Base-by-base conservation (phyloP, 1,140 invertebrate species). In the Nasonia giraulti region DNA sequence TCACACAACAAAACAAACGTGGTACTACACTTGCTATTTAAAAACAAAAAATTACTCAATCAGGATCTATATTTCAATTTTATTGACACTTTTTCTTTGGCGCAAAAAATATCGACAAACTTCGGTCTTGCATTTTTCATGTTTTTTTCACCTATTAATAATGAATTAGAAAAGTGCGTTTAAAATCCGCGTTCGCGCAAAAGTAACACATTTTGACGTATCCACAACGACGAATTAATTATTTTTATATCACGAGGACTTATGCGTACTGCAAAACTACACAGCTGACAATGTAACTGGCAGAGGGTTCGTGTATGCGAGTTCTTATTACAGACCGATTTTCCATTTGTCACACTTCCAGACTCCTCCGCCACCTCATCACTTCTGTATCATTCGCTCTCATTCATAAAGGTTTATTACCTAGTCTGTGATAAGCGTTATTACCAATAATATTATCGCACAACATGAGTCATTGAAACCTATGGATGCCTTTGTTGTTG, bases 81-180 rank as follows among this genome's bases (percentile, higher is more conserved):
- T 86, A 86, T 86, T 86, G 85, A 86, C 85, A 83, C 80, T 85
- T 81, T 84, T 82, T 86, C 75, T 86, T 86, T 86, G 85, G 85
- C 85, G 85, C 80, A 86, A 86, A 85, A 85, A 86, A 86, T 86
- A 86, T 86, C 37, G 85, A 86, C 80, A 47, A 82, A 50, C 80
- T 77, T 78, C 78, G 55, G 17, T 83, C 55, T 73, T 81, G 73
- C 50, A 86, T 84, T 76, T 68, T 83, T 66, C 47, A 33, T 78
- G 75, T 73, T 50, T 84, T 78, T 33, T 78, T 33, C 20, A 73
- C 74, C 40, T 80, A 55, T 76, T 44, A 27, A 81, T 77, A 77
- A 80, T 73, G 75, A 75, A 84, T 84, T 80, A 78, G 76, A 84
- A 80, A 77, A 80, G 78, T 47, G 71, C 78, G 47, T 69, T 40